phyloP scores from a whole-genome alignment of 2,113 vertebrate species.

The Caranx melampygus region DNA sequence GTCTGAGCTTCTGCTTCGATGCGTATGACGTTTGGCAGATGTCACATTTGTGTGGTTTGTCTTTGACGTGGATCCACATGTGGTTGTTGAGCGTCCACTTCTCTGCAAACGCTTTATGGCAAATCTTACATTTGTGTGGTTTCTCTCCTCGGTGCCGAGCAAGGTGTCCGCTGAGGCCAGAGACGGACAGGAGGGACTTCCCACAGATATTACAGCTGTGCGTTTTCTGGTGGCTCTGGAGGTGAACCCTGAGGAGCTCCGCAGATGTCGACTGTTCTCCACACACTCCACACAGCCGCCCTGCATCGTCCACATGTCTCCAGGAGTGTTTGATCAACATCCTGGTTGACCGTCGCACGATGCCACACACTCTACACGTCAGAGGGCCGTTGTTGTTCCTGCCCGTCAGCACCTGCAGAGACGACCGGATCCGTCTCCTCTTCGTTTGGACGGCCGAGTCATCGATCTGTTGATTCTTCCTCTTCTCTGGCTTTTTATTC shows the following conservation, averaged over 20 bases:
- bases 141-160: not conserved
- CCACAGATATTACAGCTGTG: constrained; percentile 36
- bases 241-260: constrained; percentile 22
- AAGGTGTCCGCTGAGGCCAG: not conserved
- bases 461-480: not conserved
- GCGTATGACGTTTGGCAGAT: not conserved
- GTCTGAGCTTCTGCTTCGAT: not conserved
- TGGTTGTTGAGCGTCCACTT: constrained; percentile 13
- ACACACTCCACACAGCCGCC: constrained; percentile 39
- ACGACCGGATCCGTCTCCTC: no score
- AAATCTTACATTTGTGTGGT: not conserved
- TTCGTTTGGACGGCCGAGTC: not conserved
- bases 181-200: not conserved
- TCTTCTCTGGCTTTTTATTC: not conserved
- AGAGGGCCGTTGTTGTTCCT: not conserved
- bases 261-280: constrained; percentile 8
- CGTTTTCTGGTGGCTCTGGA: constrained; percentile 20
- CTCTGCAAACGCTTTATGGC: not conserved
- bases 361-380: constrained; percentile 39
- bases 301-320: constrained; percentile 14
- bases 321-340: constrained; percentile 48
- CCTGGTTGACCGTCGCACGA: not conserved
- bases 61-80: not conserved
- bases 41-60: not conserved
- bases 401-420: not conserved